A percentile compares a stretch with the other conserved stretches of the same genome.
These are phyloP conservation scores for Selene dorsalis DNA, from an alignment of 2,797 vertebrate genomes.

Conservation along the genomic window DNA sequence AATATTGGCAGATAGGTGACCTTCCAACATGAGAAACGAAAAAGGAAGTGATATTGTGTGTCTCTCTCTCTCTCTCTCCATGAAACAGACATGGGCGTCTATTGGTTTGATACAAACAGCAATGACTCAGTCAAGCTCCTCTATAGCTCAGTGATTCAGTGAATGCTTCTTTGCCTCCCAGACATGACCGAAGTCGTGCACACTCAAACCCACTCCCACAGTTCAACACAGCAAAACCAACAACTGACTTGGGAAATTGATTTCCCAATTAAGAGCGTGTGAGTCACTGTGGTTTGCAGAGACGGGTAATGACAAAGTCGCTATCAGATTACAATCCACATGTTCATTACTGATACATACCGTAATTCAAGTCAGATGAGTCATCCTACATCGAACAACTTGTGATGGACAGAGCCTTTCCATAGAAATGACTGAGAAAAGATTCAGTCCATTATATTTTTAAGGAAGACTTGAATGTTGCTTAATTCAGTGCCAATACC, in stretches of 20 bases:
- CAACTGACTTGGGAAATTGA: background rate
- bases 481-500: too few species aligned
- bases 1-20: too few species aligned
- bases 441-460: background rate
- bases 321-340: background rate
- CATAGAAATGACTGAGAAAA: background rate
- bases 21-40: background rate
- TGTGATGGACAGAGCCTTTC: background rate
- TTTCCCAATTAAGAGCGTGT: background rate
- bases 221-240: too few species aligned
- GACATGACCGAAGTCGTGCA: background rate
- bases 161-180: background rate
- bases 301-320: constrained; percentile 10
- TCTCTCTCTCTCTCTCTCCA: background rate
- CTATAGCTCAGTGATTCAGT: background rate
- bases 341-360: background rate
- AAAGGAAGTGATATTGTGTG: too few species aligned
- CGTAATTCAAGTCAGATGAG: background rate
- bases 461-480: too few species aligned
- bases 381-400: background rate
- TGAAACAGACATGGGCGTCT: background rate
- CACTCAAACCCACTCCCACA: background rate
- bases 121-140: background rate
- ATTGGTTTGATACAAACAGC: background rate
- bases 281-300: background rate